Evolutionary conservation across 1,140 invertebrate species (phyloP), one percentile per base, ranked within the genome.

Genomic region (Delia radicum): DNA sequence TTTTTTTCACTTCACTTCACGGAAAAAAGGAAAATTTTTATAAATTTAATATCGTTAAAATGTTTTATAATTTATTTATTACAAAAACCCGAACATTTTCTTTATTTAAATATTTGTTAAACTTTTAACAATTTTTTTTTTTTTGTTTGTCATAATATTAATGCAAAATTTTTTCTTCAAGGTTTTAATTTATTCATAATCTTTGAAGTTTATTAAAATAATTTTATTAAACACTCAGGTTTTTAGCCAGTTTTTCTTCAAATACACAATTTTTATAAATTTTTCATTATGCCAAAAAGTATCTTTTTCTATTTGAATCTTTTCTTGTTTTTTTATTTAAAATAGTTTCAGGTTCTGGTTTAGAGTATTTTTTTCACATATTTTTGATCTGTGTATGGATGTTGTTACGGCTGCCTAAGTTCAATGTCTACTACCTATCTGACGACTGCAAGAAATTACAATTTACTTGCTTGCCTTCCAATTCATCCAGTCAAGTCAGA

Each of bases 351-450:
- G 37, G 37, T 42, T 42, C 37, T 42, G 37, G 37, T 42, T 42
- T 42, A 42, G 37, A 42, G 37, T 42, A 42, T 42, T 42, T 42
- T 42, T 42, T 42, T 42, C 37, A 42, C n/a, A n/a, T n/a, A n/a
- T n/a, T n/a, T n/a, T n/a, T n/a, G n/a, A n/a, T n/a, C n/a, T n/a
- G 37, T 42, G n/a, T n/a, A n/a, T n/a, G n/a, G n/a, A 15, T 55
- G n/a, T 55, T 55, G 29, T 69, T 69, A 33, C 65, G 29, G 65
- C 65, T 33, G 29, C 31, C 65, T 69, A 69, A 69, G 65, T 69
- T 69, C 65, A 69, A 69, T 69, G 65, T 69, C 65, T 69, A 69
- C 65, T 69, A 33, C 29, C 29, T 69, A 69, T 69, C 65, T 69
- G 65, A 69, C 18, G 65, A 69, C 29, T 69, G 65, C 65, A 37